Conservation (phyloP, 92 coral and sea anemone species). For the Actinernus sp. region DNA sequence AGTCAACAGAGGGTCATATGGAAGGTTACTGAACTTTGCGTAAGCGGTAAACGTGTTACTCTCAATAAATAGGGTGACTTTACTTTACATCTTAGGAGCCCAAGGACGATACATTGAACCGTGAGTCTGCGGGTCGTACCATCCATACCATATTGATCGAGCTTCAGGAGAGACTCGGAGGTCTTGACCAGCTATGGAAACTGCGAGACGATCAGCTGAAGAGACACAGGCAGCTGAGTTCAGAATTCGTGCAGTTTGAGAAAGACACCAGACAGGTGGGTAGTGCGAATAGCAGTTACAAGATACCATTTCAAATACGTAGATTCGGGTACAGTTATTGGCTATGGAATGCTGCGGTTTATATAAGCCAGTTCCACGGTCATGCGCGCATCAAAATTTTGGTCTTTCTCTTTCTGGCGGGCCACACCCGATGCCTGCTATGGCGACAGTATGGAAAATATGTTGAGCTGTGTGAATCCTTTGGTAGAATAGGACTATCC, state of each 20-base stretch:
- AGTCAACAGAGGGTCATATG: no score
- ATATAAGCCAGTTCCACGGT: background rate
- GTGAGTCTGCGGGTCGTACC: constrained; percentile 84
- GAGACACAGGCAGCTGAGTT: constrained; percentile 82
- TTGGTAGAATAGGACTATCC: no score
- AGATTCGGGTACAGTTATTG: no score
- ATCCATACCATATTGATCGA: constrained; percentile 78
- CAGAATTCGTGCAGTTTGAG: constrained; percentile 95
- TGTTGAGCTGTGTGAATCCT: no score
- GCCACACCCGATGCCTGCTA: no score
- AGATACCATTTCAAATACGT: no score
- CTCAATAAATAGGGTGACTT: no score
- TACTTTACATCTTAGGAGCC: constrained; percentile 68
- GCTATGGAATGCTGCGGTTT: no score
- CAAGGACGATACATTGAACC: constrained; percentile 74
- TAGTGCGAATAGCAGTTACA: no score
- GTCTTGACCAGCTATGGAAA: constrained; percentile 93
- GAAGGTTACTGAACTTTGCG: no score
- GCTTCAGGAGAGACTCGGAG: constrained; percentile 84
- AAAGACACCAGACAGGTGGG: constrained; percentile 94
- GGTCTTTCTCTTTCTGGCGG: background rate
- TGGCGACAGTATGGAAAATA: no score
- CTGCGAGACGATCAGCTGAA: constrained; percentile 85
- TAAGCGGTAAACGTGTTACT: no score
- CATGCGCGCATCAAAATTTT: background rate